Base-by-base conservation (phyloP, 2,113 vertebrate genomes). In the Microcebus lehilahytsara region DNA sequence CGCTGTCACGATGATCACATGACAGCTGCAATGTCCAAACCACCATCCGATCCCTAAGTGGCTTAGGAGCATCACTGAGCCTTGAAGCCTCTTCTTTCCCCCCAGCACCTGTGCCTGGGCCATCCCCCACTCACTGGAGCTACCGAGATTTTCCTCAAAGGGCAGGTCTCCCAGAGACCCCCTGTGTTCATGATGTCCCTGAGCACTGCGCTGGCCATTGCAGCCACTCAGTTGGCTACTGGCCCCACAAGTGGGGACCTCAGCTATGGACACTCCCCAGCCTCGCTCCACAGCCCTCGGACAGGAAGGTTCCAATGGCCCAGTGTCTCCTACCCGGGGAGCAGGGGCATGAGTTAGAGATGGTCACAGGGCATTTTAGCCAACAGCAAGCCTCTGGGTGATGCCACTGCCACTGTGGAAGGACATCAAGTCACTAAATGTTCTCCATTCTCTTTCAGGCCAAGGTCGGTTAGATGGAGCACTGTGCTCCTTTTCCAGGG, bases 381-480 rank as follows among this genome's bases (percentile, higher is more conserved):
- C 16, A 1, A 10, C 14, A 56, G 40, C 10, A 34, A 79, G 79
- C 22, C 42, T 22, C 22, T 37, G 1, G 14, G 46, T 8, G 27
- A 74, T 3, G 7, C 20, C 13, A 2, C 32, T 56, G 58, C 16
- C 2, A 4, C 6, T 1, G 4, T 30, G 20, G 80, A 27, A 34
- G 27, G 56, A n/a, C 12, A 25, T 22, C 78, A 49, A 67, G 27
- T 93, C 16, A 2, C 30, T 85, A 93, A 91, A 1, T 40, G 46
- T 67, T 94, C 40, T 95, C 72, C 64, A 69, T 93, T 98, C 60
- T 96, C 94, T 98, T 96, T 95, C 96, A 98, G 99, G 99, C 91
- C 99, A 99, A 89, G 99, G 99, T 58, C 96, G 99, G 79, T 98
- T 99, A 32, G 99, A 99, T 0, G 98, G 99, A 32, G 99, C 99